These are phyloP conservation scores for Montipora capitata DNA, from an alignment of 92 coral and sea anemone species.

Conservation along the genomic window DNA sequence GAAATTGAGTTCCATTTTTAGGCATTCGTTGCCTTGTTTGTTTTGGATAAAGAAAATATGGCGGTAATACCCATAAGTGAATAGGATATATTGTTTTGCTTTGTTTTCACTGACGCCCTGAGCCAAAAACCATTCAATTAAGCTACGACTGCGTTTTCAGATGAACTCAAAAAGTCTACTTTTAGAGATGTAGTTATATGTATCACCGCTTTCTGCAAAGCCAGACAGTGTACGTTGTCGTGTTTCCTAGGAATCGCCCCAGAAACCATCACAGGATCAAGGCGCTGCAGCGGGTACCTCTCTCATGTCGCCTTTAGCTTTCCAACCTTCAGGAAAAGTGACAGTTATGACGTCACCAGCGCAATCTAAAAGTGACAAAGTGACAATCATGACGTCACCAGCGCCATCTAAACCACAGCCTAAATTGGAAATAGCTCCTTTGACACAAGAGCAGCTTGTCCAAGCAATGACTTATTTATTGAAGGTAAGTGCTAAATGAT, in stretches of 20 bases:
- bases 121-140: no score
- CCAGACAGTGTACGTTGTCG: no score
- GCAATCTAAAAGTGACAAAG: not conserved
- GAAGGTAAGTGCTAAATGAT: constrained; percentile 68
- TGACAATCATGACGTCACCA: constrained; percentile 41
- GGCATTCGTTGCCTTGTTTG: no score
- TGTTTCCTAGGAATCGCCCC: constrained; percentile 76
- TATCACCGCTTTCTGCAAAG: no score
- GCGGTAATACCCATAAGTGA: no score
- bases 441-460: constrained; percentile 92
- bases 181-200: no score
- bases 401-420: constrained; percentile 22
- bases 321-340: constrained; percentile 74
- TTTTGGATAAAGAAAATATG: no score
- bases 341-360: constrained; percentile 44
- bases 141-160: no score
- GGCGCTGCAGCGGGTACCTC: constrained; percentile 67
- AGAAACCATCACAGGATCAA: constrained; percentile 64
- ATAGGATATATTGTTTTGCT: no score
- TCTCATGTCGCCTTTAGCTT: constrained; percentile 96
- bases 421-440: constrained; percentile 78
- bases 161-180: no score
- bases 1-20: no score
- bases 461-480: constrained; percentile 90
- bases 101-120: no score